phyloP scores from a whole-genome alignment of 1,140 invertebrate species.

The Teleopsis dalmanni region DNA sequence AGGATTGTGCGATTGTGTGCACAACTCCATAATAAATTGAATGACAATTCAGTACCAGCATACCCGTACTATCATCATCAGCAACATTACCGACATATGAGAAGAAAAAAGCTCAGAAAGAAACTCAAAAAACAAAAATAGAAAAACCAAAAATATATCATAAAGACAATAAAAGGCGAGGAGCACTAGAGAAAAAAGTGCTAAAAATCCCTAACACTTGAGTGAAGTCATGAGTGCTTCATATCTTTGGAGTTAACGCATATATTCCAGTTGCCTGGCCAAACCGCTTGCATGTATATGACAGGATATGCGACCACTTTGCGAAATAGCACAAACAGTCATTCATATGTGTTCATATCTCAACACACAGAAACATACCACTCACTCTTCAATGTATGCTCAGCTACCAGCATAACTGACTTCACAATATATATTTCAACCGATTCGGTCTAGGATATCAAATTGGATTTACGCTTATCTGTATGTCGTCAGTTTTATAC shows the following conservation, averaged over 20 bases:
- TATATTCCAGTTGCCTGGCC: neutral
- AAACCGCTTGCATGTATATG: conserved; percentile 28
- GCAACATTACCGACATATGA: too few species aligned
- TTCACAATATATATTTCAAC: too few species aligned
- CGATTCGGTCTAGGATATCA: too few species aligned
- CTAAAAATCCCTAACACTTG: neutral
- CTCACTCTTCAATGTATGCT: too few species aligned
- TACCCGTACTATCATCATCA: too few species aligned
- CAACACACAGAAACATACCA: neutral
- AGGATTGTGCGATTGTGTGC: too few species aligned
- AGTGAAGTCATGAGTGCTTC: neutral
- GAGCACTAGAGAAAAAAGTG: neutral
- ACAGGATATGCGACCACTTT: conserved; percentile 43
- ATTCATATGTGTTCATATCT: neutral
- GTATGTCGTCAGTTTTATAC: conserved; percentile 13
- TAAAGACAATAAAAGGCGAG: neutral
- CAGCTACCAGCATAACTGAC: too few species aligned
- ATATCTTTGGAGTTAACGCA: neutral
- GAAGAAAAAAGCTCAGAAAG: too few species aligned
- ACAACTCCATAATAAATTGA: too few species aligned
- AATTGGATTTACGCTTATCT: conserved; percentile 36
- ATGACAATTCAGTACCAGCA: too few species aligned
- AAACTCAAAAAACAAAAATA: too few species aligned
- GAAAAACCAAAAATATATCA: neutral
- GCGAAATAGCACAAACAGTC: too few species aligned